phyloP scores from a whole-genome alignment of 2,888 invertebrate species.

The Melanostoma scalare region DNA sequence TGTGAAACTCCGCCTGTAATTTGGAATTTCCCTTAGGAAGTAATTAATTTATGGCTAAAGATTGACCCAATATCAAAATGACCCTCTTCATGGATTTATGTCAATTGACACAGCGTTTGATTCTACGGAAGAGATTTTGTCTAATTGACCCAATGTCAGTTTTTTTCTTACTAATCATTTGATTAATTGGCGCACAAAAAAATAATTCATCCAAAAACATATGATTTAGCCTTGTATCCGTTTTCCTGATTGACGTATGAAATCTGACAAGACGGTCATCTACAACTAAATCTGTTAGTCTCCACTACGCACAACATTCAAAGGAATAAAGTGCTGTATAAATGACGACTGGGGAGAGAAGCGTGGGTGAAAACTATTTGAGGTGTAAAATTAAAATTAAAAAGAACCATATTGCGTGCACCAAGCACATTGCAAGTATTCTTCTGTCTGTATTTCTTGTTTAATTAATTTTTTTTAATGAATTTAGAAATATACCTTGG shows the following conservation, averaged over 20 bases:
- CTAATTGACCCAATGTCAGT: conserved; percentile 17
- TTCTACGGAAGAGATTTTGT: conserved; percentile 13
- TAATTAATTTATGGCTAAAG: background rate
- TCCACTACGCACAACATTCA: conserved; percentile 38
- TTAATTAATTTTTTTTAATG: background rate
- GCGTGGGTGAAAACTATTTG: conserved; percentile 48
- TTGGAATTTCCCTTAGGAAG: background rate
- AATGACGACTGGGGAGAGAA: conserved; percentile 8
- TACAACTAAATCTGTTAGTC: conserved; percentile 8
- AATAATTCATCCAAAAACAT: background rate
- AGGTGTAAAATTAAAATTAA: conserved; percentile 60
- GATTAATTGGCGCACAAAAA: conserved; percentile 30
- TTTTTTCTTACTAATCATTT: conserved; percentile 43
- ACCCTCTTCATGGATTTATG: conserved; percentile 11
- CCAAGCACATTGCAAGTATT: conserved; percentile 22
- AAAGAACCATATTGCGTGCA: conserved; percentile 61
- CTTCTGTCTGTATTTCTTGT: conserved; percentile 40
- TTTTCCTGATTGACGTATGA: conserved; percentile 26
- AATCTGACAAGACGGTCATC: conserved; percentile 14
- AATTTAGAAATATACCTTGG: conserved; percentile 14
- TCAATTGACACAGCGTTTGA: conserved; percentile 14
- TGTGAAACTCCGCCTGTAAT: background rate
- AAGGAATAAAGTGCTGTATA: conserved; percentile 56
- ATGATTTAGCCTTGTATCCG: conserved; percentile 61
- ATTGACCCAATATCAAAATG: conserved; percentile 3